Conservation (phyloP, 2,888 invertebrate genomes). For the Rotaria macrura region DNA sequence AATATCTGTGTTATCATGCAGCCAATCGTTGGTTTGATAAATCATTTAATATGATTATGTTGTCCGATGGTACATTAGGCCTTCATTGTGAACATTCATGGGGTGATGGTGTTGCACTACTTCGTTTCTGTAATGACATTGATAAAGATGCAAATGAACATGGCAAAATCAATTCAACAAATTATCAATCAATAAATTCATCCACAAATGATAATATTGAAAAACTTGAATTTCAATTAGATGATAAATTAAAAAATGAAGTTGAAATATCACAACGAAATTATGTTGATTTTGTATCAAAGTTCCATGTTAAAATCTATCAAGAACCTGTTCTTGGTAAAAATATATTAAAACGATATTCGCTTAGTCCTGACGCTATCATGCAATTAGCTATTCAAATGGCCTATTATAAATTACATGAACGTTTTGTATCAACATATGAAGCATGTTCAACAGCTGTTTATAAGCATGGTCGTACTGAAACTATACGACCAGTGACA, state of each 20-base stretch:
- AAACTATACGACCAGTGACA: conserved; percentile 85
- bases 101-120: conserved; percentile 94
- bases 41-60: conserved; percentile 74
- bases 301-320: conserved; percentile 65
- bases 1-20: conserved; percentile 45
- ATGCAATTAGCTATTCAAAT: conserved; percentile 79
- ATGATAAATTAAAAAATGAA: conserved; percentile 60
- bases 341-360: conserved; percentile 67
- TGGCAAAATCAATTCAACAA: conserved; percentile 34
- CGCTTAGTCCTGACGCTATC: conserved; percentile 82
- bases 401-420: conserved; percentile 64
- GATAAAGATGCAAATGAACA: conserved; percentile 53
- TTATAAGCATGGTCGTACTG: conserved; percentile 88
- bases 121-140: conserved; percentile 74
- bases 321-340: conserved; percentile 68
- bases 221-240: conserved; percentile 61
- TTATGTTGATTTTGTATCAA: conserved; percentile 60
- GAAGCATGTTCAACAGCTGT: conserved; percentile 96
- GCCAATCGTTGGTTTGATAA: conserved; percentile 81
- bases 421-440: conserved; percentile 70
- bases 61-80: conserved; percentile 71
- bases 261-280: conserved; percentile 59
- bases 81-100: conserved; percentile 96
- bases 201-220: conserved; percentile 21
- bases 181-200: neutral